A percentile compares a stretch with the other conserved stretches of the same genome.
These are phyloP conservation scores for Xylophagus ater DNA, from an alignment of 2,888 invertebrate species.

Conservation along the genomic window DNA sequence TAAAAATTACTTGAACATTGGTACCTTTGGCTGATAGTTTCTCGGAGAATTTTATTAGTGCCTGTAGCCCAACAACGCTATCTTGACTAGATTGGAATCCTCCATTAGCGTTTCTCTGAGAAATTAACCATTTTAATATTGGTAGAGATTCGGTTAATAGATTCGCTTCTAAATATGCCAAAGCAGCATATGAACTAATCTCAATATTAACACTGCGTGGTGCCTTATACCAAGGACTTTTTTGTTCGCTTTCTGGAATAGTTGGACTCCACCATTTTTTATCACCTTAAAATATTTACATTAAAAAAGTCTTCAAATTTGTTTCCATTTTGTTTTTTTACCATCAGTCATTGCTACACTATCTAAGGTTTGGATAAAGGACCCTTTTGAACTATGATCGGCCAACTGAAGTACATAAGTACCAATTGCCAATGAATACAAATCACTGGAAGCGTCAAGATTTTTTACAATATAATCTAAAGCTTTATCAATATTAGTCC, in stretches of 20 bases:
- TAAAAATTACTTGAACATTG: slow-evolving; percentile 46
- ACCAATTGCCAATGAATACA: slow-evolving; percentile 66
- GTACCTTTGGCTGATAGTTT: slow-evolving; percentile 44
- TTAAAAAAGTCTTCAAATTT: neutral
- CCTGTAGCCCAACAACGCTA: slow-evolving; percentile 61
- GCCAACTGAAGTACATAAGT: slow-evolving; percentile 67
- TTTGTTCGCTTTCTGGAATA: slow-evolving; percentile 42
- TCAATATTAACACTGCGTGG: slow-evolving; percentile 63
- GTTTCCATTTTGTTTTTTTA: slow-evolving; percentile 7
- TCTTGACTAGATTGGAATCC: slow-evolving; percentile 70
- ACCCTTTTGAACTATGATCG: slow-evolving; percentile 55
- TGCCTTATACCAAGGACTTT: slow-evolving; percentile 54
- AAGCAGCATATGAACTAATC: slow-evolving; percentile 79
- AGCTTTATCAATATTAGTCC: slow-evolving; percentile 61
- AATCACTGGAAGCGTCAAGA: slow-evolving; percentile 51
- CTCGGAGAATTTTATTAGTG: slow-evolving; percentile 45
- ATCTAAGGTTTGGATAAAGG: slow-evolving; percentile 51
- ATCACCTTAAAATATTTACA: slow-evolving; percentile 35
- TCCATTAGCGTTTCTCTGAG: slow-evolving; percentile 53
- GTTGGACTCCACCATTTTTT: slow-evolving; percentile 76
- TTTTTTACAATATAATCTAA: slow-evolving; percentile 61
- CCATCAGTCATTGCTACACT: slow-evolving; percentile 43
- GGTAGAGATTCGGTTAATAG: slow-evolving; percentile 39
- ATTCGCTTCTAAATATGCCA: slow-evolving; percentile 52
- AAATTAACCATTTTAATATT: slow-evolving; percentile 60